Conservation (phyloP, 2,888 invertebrate species). For the Protonemura montana region DNA sequence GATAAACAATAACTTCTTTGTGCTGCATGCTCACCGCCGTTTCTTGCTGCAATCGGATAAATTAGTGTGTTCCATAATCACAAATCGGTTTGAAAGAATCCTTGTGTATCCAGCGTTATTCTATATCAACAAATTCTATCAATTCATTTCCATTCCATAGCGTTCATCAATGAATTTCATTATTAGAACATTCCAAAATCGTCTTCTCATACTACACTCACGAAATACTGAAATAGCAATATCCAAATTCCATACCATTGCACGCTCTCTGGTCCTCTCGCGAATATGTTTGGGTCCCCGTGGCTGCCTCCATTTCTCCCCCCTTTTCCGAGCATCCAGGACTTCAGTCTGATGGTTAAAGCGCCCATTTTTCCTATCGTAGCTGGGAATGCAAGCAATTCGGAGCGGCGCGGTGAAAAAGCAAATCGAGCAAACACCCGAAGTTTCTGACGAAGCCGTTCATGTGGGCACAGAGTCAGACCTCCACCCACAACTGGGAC, state of each 20-base stretch:
- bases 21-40: neutral
- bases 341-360: neutral
- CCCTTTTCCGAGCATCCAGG: neutral
- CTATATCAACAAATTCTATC: neutral
- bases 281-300: neutral
- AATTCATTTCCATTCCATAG: neutral
- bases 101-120: neutral
- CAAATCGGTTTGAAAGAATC: neutral
- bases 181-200: constrained; percentile 12
- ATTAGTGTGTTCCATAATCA: too few relatives aligned
- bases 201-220: neutral
- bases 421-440: neutral
- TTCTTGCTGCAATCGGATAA: too few relatives aligned
- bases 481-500: neutral
- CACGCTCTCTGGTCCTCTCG: neutral
- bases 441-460: neutral
- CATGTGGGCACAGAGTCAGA: neutral
- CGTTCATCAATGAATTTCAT: constrained; percentile 12
- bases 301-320: neutral
- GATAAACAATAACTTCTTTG: neutral
- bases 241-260: constrained; percentile 12
- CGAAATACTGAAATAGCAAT: constrained; percentile 12
- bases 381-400: neutral
- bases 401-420: neutral
- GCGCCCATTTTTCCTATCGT: neutral